phyloP scores from a whole-genome alignment of 1,140 invertebrate genomes.

The Anastatus disparis region DNA sequence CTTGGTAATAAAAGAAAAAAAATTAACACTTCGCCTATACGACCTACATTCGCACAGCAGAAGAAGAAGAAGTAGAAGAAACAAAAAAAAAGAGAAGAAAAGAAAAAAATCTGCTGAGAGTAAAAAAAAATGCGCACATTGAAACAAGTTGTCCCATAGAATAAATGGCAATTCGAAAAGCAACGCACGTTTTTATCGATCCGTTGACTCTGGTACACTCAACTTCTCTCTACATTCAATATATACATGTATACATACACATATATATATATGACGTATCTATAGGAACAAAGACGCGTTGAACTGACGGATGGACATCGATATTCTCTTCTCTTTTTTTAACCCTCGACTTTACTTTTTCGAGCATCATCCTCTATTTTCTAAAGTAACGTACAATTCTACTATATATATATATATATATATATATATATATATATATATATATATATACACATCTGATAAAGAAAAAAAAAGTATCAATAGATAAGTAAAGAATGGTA shows the following conservation, averaged over 20 bases:
- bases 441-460: no score
- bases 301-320: constrained; percentile 50
- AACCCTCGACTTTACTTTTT: no score
- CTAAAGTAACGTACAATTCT: no score
- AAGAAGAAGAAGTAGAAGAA: neutral
- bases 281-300: constrained; percentile 10
- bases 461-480: no score
- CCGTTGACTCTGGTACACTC: neutral
- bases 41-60: no score
- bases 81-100: neutral
- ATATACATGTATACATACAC: neutral
- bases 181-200: constrained; percentile 18
- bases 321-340: constrained; percentile 38
- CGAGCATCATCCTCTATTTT: no score
- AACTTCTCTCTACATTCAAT: neutral
- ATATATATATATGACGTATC: neutral
- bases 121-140: neutral
- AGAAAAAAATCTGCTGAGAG: neutral
- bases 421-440: no score
- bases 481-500: no score
- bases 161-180: constrained; percentile 5
- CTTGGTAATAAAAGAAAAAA: no score
- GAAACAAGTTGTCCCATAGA: neutral
- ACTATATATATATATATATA: no score
- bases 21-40: no score